Conservation (phyloP, 2,888 invertebrate genomes). For the Stomorhina lunata region DNA sequence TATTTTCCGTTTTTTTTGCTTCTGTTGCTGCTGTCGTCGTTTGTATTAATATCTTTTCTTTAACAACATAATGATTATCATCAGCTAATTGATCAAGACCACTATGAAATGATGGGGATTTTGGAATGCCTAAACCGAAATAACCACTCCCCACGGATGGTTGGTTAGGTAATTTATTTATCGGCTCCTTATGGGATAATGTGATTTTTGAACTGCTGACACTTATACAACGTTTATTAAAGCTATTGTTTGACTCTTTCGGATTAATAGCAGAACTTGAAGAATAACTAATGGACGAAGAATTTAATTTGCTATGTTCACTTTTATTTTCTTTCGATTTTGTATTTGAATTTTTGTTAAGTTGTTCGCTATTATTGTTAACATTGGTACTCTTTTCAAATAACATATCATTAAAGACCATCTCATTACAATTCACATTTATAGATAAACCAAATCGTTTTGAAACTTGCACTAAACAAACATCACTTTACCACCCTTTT, state of each 20-base stretch:
- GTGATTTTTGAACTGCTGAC: conserved; percentile 17
- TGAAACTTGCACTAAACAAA: conserved; percentile 67
- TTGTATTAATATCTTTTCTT: conserved; percentile 35
- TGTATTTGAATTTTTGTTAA: conserved; percentile 51
- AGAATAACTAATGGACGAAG: conserved; percentile 42
- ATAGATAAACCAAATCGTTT: conserved; percentile 68
- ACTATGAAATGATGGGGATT: conserved; percentile 93
- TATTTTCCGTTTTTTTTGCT: conserved; percentile 30
- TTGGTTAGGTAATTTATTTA: conserved; percentile 41
- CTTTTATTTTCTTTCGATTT: conserved; percentile 50
- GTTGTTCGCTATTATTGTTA: conserved; percentile 50
- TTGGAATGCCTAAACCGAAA: conserved; percentile 86
- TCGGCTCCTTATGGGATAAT: conserved; percentile 33
- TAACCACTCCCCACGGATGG: conserved; percentile 69
- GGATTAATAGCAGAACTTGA: conserved; percentile 18
- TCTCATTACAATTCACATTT: conserved; percentile 77
- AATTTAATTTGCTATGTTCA: conserved; percentile 43
- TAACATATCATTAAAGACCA: conserved; percentile 80
- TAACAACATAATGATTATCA: conserved; percentile 77
- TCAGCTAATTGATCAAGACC: conserved; percentile 90
- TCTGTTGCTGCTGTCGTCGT: background rate
- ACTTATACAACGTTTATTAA: conserved; percentile 20
- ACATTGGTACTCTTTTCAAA: conserved; percentile 69
- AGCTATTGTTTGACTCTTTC: conserved; percentile 23
- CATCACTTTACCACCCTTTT: conserved; percentile 34